Evolutionary conservation across 1,140 invertebrate species (phyloP), one percentile per base, ranked within the genome.

Genomic region (Lordiphosa collinella): DNA sequence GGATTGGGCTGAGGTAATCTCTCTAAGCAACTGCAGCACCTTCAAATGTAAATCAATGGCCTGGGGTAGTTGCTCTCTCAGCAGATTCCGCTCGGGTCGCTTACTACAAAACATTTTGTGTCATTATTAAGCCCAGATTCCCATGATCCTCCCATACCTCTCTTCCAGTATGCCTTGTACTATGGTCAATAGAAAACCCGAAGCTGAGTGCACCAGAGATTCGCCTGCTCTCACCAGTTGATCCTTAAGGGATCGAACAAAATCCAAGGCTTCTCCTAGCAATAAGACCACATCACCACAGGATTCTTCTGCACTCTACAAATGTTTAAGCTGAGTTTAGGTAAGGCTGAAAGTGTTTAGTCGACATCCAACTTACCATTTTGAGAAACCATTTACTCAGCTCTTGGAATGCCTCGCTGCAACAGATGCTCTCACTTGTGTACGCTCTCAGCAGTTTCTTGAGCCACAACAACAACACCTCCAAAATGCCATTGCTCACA

Each of bases 401-500:
- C 16, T 43, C 46, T 13, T 54, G 72, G 3, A 69, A 56, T 1
- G 37, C 38, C 0, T 36, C 25, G 0, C 60, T 34, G 6, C 63
- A 84, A 31, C 50, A 47, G 5, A 58, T 44, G 0, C 22, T 9
- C 10, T 63, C 53, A 18, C 29, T 36, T 13, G 67, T 32, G 37
- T 78, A 82, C 0, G 59, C 72, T 16, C 55, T 46, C 3, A 82
- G 36, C 3, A 84, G 48, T 40, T 76, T 84, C 12, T 29, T 52
- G 2, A 82, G 38, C 78, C 78, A 84, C 8, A 82, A n/a, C 9
- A 49, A 25, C 22, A 82, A 47, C 9, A 82, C 41, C 4, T 73
- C 63, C 2, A 13, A 43, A 12, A 50, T 46, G 31, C 25, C 58
- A 4, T 31, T 34, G 11, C 59, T 13, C 2, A 25, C 5, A 25